These are phyloP conservation scores for Neodontobutis hainanensis DNA, from an alignment of 2,113 vertebrate genomes.

Conservation along the genomic window DNA sequence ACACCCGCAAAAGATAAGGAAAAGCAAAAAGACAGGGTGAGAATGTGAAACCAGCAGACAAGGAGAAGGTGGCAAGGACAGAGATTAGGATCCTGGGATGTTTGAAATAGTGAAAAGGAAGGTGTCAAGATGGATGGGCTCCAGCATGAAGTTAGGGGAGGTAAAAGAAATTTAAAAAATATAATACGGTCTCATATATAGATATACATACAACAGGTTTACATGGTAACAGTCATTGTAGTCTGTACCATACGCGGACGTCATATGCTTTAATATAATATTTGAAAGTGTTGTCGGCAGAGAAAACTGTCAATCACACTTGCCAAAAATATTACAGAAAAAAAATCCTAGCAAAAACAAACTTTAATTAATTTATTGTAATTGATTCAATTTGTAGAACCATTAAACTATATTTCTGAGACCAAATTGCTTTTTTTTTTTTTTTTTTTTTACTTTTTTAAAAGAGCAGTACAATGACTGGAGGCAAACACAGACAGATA, in stretches of 20 bases:
- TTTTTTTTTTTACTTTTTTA: neutral
- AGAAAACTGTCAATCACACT: too few relatives aligned
- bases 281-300: too few relatives aligned
- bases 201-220: neutral
- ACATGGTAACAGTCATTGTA: too few relatives aligned
- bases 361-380: too few relatives aligned
- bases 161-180: neutral
- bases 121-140: slow-evolving; percentile 12
- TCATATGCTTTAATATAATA: too few relatives aligned
- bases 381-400: too few relatives aligned
- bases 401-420: neutral
- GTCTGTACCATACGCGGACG: too few relatives aligned
- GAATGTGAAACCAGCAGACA: slow-evolving; percentile 15
- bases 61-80: slow-evolving; percentile 14
- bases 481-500: slow-evolving; percentile 13
- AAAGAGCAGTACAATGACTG: neutral
- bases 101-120: slow-evolving; percentile 7
- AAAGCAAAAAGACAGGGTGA: slow-evolving; percentile 32
- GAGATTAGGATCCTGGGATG: slow-evolving; percentile 15
- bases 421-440: neutral
- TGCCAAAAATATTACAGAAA: too few relatives aligned
- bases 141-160: neutral
- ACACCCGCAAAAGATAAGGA: slow-evolving; percentile 34
- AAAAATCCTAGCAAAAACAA: too few relatives aligned
- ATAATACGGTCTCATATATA: neutral